Evolutionary conservation across 2,113 vertebrate genomes (phyloP).

Genomic region (Corvus moneduloides): DNA sequence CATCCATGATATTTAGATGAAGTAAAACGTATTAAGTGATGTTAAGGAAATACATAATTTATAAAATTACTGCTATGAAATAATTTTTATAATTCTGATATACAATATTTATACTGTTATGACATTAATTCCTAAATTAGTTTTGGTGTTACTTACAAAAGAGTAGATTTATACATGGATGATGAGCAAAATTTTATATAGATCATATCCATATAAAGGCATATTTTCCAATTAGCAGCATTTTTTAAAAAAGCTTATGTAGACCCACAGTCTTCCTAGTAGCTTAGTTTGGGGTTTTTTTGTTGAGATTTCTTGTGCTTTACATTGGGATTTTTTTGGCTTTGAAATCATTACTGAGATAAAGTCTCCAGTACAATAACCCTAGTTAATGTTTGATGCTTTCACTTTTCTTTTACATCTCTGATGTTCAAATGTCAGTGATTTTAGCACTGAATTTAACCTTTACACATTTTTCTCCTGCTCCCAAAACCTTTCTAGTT

Average conservation of each 20-base stretch:
- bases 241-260: not conserved
- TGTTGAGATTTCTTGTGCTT: not conserved
- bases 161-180: not conserved
- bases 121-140: not conserved
- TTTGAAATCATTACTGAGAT: conserved; percentile 26
- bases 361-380: conserved; percentile 57
- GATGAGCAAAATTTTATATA: not conserved
- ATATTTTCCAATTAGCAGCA: not conserved
- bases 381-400: conserved; percentile 15
- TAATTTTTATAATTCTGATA: not conserved
- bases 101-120: not conserved
- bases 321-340: not conserved
- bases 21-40: not conserved
- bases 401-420: conserved; percentile 53
- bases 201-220: not conserved
- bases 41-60: not conserved
- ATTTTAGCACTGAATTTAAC: conserved; percentile 69
- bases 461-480: conserved; percentile 50
- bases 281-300: not conserved
- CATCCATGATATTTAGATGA: not conserved
- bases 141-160: not conserved
- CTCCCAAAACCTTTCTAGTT: conserved; percentile 26
- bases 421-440: conserved; percentile 70
- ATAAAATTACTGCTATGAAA: not conserved
- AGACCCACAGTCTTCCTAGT: not conserved